These are phyloP conservation scores for Styela clava DNA, from an alignment of 23 tunicate species.

Conservation along the genomic window DNA sequence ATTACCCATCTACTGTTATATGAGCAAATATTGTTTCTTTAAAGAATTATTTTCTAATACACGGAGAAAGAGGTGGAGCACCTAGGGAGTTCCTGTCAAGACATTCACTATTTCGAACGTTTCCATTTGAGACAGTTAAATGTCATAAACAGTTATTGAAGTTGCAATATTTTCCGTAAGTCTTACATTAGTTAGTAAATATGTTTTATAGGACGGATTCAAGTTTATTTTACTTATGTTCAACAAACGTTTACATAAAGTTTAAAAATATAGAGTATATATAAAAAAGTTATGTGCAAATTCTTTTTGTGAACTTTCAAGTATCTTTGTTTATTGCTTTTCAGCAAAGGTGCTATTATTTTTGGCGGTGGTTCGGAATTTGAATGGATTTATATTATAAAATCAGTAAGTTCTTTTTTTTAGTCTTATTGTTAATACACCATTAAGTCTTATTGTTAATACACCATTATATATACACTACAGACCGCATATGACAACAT, in stretches of 20 bases:
- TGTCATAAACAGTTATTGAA: constrained; percentile 16
- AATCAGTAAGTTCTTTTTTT: constrained; percentile 41
- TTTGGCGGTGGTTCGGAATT: constrained; percentile 46
- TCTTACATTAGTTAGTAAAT: background rate
- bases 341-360: constrained; percentile 38
- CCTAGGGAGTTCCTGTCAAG: constrained; percentile 55
- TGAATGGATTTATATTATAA: constrained; percentile 69
- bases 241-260: too few relatives aligned
- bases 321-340: too few relatives aligned
- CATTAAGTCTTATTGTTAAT: background rate
- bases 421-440: background rate
- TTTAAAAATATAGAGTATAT: background rate
- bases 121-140: constrained; percentile 36
- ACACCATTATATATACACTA: too few relatives aligned
- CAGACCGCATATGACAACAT: too few relatives aligned
- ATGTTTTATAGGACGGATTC: too few relatives aligned
- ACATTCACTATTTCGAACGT: constrained; percentile 32
- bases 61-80: constrained; percentile 47
- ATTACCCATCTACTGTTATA: too few relatives aligned
- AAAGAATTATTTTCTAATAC: constrained; percentile 50
- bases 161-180: constrained; percentile 63
- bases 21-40: background rate
- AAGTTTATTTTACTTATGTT: too few relatives aligned
- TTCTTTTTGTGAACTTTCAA: too few relatives aligned
- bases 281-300: too few relatives aligned